Evolutionary conservation across 2,113 vertebrate species (phyloP), one percentile per base, ranked within the genome.

Genomic region (Daubentonia madagascariensis): DNA sequence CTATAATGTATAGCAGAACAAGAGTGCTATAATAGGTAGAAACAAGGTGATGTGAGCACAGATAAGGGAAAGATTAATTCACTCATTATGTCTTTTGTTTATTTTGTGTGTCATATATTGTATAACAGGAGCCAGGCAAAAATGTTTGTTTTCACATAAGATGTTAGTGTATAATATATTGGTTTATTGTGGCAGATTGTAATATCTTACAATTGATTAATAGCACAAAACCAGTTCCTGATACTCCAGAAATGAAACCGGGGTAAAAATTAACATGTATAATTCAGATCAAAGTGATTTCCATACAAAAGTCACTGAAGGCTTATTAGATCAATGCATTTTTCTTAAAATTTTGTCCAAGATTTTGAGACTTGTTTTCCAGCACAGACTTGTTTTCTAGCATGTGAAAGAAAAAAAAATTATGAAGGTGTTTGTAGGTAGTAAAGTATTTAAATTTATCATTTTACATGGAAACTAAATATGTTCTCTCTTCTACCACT

Each of bases 281-380:
- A 87, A 93, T 93, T 94, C 45, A 93, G 52, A 86, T 9, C 68
- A 75, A 40, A 95, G 18, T 88, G 76, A 65, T 96, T 96, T 70
- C 73, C 54, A 63, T 48, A 75, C 11, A 63, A 86, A 89, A 28
- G 61, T 91, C n/a, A 78, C 72, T 28, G 12, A 63, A 88, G 23
- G 28, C 30, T 35, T 37, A 1, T 89, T 94, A 78, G 45, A 95
- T 96, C 87, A 94, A 91, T 59, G 54, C 3, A 3, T 85, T 95
- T 75, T 8, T 61, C 1, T 43, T 54, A 81, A 2, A 61, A 37
- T 0, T 13, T 80, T 76, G 79, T 91, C 86, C 0, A 85, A 68
- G 67, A 61, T 52, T 79, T 85, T 48, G 63, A 87, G 3, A 16
- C 85, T 97, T 68, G 65, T 85, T 90, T 85, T 68, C 50, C 72